Evolutionary conservation across 2,888 invertebrate species (phyloP), one percentile per base, ranked within the genome.

Genomic region (Cynaeus angustus): DNA sequence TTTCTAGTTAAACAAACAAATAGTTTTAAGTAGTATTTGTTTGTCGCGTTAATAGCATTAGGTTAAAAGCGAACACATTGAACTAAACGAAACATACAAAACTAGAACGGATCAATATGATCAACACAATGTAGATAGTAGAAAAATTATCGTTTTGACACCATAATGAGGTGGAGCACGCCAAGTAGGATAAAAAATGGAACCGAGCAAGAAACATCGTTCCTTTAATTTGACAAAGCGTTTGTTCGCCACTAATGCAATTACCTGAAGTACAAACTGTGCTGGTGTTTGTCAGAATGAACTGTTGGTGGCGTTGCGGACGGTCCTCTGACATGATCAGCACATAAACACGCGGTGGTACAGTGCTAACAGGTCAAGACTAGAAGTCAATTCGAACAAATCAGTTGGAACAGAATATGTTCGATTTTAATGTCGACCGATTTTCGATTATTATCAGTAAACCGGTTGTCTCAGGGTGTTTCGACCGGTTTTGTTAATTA

Each of bases 181-280:
- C 26, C n/a, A 58, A 28, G 58, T 45, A 46, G 33, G 4, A n/a
- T n/a, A 59, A 41, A 21, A 45, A 59, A 30, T 28, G 16, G 26
- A 26, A 14, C 1, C 3, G 33, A 46, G 10, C 2, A 26, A 52
- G 62, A 50, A 61, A 48, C 61, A 61, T 50, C 30, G 59, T 43
- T 55, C 26, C 50, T 52, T 13, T 50, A 64, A 64, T 64, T 50
- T 52, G 64, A 50, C 41, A 62, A 52, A 50, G 38, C 50, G 38
- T 50, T 62, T 59, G 59, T 59, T 59, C 46, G 45, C 61, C 26
- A 61, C 14, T 66, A 61, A 67, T 67, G 46, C 52, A 61, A 67
- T 68, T 62, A 68, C 13, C 26, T 45, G 46, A 7, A 53, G 52
- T 21, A 55, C 12, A 28, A 43, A 59, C 26, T 41, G 21, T 28